Evolutionary conservation across 2,113 vertebrate genomes (phyloP).

Genomic region (Micronisus gabar): DNA sequence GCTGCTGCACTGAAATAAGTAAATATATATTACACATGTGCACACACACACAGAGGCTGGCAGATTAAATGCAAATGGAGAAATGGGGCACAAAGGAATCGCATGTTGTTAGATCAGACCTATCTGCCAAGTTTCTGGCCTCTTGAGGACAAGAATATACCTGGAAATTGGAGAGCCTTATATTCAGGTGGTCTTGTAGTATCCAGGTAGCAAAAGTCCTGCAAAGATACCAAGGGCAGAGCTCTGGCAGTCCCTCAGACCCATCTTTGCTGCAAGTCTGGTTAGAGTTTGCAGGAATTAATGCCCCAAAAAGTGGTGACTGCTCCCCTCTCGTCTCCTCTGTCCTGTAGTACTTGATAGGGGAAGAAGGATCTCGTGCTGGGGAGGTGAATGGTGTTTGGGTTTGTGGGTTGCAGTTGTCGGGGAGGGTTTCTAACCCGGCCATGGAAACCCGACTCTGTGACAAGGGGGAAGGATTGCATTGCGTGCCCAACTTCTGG

Average conservation of each 20-base stretch:
- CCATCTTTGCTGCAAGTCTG: background rate
- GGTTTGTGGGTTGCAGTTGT: background rate
- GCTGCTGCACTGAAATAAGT: background rate
- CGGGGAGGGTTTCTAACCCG: background rate
- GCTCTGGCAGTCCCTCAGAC: background rate
- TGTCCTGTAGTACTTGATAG: background rate
- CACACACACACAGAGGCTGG: background rate
- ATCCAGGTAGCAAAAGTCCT: background rate
- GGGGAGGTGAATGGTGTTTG: background rate
- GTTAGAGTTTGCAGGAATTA: background rate
- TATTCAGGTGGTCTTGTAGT: background rate
- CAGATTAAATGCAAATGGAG: background rate
- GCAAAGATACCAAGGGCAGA: background rate
- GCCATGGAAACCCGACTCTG: background rate
- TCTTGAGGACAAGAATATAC: background rate
- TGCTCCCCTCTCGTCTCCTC: background rate
- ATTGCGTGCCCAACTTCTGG: background rate
- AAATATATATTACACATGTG: fast-evolving
- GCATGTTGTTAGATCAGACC: background rate
- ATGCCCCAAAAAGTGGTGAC: background rate
- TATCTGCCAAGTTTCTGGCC: background rate
- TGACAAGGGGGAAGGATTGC: slow-evolving; percentile 42
- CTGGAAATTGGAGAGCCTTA: background rate
- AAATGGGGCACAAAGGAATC: background rate
- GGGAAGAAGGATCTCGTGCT: fast-evolving